Percentiles rank a stretch among this genome's conserved stretches.
phyloP scores from a whole-genome alignment of 2,888 invertebrate species.

The Didymodactylos carnosus region DNA sequence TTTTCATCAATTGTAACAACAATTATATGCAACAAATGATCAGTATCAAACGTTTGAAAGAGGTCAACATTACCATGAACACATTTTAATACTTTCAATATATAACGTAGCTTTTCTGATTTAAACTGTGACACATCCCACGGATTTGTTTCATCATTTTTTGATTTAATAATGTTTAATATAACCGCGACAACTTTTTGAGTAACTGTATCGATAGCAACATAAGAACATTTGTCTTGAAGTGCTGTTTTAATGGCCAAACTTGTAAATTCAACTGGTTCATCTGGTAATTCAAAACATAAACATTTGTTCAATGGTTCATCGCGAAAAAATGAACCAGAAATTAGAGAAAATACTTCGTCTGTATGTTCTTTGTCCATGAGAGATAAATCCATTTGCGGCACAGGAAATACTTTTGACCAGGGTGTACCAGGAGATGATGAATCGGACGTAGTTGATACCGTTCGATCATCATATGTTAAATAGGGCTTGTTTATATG shows the following conservation, averaged over 20 bases:
- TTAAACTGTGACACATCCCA: background rate
- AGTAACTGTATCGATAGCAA: background rate
- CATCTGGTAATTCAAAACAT: background rate
- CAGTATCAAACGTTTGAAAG: background rate
- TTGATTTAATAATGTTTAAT: background rate
- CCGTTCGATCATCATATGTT: too few species aligned
- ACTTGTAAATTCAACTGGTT: background rate
- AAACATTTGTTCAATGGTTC: slow-evolving; percentile 1
- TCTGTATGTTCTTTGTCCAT: background rate
- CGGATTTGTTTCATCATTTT: background rate
- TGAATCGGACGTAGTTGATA: too few species aligned
- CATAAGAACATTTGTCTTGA: background rate
- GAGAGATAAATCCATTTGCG: background rate
- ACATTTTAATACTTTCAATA: background rate
- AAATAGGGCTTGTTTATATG: too few species aligned
- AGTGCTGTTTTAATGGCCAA: background rate
- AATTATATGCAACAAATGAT: background rate
- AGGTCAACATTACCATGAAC: background rate
- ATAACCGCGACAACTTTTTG: background rate
- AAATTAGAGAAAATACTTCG: background rate
- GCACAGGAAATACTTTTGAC: background rate
- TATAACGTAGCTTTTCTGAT: background rate
- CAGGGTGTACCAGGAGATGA: background rate
- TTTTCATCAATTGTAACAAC: background rate
- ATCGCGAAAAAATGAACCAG: background rate